Evolutionary conservation across 2,113 vertebrate genomes (phyloP).

Genomic region (Gallinago undulata): DNA sequence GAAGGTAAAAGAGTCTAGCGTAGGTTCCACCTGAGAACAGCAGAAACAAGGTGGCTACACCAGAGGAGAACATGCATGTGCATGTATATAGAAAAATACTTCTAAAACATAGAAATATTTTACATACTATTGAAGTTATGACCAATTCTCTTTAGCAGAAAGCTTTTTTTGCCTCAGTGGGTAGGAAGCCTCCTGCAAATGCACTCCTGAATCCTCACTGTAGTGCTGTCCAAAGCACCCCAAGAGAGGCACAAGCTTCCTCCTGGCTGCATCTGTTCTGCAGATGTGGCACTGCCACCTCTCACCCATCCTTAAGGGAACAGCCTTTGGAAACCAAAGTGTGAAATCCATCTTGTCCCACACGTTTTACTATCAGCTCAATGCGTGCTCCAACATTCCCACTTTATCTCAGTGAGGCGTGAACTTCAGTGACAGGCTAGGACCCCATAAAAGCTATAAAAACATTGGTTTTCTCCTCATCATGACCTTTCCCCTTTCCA

Average conservation of each 20-base stretch:
- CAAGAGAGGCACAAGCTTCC: neutral
- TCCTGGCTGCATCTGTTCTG: neutral
- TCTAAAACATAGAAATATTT: neutral
- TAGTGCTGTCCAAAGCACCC: neutral
- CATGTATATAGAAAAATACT: neutral
- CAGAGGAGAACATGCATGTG: neutral
- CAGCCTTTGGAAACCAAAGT: neutral
- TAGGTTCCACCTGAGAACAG: accelerated
- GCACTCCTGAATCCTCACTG: neutral
- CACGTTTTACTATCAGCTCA: neutral
- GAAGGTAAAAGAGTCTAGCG: neutral
- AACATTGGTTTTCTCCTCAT: neutral
- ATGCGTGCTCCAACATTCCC: neutral
- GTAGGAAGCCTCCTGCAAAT: neutral
- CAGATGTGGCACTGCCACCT: neutral
- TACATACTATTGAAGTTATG: neutral
- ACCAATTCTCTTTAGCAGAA: neutral
- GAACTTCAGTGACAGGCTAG: neutral
- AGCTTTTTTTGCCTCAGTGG: neutral
- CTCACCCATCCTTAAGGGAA: neutral
- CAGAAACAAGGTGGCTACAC: neutral
- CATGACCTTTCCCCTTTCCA: neutral
- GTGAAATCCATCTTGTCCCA: neutral
- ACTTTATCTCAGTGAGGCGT: neutral
- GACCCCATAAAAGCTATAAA: neutral